Base-by-base conservation (phyloP, 2,888 invertebrate species). In the Spicauda simplicius region DNA sequence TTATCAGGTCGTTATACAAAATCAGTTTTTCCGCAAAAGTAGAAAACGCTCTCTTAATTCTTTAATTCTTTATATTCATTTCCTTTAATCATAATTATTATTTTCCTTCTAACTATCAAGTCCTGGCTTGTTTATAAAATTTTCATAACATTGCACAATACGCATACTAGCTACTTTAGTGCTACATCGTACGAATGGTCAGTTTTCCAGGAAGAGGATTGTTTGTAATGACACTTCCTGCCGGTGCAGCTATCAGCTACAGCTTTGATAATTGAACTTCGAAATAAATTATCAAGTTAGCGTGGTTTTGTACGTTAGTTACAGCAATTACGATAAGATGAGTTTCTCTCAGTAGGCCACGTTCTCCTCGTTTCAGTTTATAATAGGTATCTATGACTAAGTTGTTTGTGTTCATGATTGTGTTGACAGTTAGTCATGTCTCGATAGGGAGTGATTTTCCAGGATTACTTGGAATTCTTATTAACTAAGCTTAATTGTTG, bases 401-500 rank as follows among this genome's bases (percentile, higher is more conserved):
- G 16, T 48, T 48, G 48, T 48, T 48, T 25, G 25, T 48, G 48
- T 48, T 48, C n/a, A 48, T 48, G 48, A 48, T 48, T 48, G 14
- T 48, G 48, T 48, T 48, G 16, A 48, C 48, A 16, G 48, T 48
- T 48, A 48, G 16, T 48, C 48, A 48, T 25, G 3, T 48, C n/a
- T 48, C 7, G 48, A 48, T 48, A 16, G 48, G 48, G 48, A 48
- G 48, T 48, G 48, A 48, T 48, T 48, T 48, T 48, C 48, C 48
- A 48, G 48, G 48, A 48, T 48, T 48, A 48, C 2, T 48, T n/a
- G 7, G 16, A 48, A 48, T 48, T 16, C 48, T 14, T 14, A 41
- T 12, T 41, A 14, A 41, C 14, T 41, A 41, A 14, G 41, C 14
- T 14, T 14, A 41, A 5, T 14, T 14, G 14, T 7, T 41, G 3